A percentile compares a stretch with the other conserved stretches of the same genome.
These are phyloP conservation scores for Neuroscelio doddi DNA, from an alignment of 2,888 invertebrate species.

Conservation along the genomic window DNA sequence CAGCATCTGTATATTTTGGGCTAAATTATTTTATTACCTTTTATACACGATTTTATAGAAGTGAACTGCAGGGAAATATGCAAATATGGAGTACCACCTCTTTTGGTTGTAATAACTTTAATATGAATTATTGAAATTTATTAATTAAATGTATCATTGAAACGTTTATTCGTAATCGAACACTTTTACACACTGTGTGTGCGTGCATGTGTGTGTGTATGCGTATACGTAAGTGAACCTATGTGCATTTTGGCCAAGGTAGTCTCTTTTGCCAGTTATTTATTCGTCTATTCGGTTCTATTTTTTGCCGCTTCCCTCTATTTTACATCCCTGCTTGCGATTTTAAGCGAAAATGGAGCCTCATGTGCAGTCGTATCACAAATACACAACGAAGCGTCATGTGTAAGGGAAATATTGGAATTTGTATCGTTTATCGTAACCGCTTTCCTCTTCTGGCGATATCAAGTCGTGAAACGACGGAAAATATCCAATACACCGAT, in stretches of 20 bases:
- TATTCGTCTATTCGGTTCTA: slow-evolving; percentile 26
- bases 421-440: slow-evolving; percentile 42
- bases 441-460: slow-evolving; percentile 20
- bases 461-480: slow-evolving; percentile 29
- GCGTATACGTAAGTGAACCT: not conserved
- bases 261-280: slow-evolving; percentile 24
- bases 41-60: too few species aligned
- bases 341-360: slow-evolving; percentile 37
- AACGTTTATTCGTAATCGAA: too few species aligned
- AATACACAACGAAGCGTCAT: slow-evolving; percentile 17
- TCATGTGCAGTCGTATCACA: slow-evolving; percentile 33
- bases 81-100: too few species aligned
- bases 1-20: too few species aligned
- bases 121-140: too few species aligned
- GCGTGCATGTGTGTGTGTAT: not conserved
- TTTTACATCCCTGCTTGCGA: slow-evolving; percentile 36
- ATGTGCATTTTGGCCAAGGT: slow-evolving; percentile 20
- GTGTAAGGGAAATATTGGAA: slow-evolving; percentile 38
- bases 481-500: slow-evolving; percentile 39
- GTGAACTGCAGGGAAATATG: too few species aligned
- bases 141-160: too few species aligned
- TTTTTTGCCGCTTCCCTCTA: slow-evolving; percentile 33
- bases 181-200: too few species aligned
- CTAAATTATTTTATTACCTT: too few species aligned
- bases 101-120: too few species aligned